Evolutionary conservation across 1,140 invertebrate species (phyloP), one percentile per base, ranked within the genome.

Genomic region (Drosophila jambulina): DNA sequence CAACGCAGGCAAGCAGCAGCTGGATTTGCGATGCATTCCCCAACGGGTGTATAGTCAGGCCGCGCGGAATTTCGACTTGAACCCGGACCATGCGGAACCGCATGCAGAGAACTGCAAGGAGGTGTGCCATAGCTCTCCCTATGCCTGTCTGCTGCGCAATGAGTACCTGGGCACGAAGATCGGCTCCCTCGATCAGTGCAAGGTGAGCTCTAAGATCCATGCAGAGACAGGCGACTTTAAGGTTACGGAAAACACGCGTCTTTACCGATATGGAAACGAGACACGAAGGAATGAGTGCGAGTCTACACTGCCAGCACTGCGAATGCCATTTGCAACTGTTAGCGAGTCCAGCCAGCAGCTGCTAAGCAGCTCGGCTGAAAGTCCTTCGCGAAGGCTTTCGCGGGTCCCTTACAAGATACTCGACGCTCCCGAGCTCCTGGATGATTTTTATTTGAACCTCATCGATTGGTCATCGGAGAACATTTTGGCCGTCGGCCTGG

Each of bases 391-490:
- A 60, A 99, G 99, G 94, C 99, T 99, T 75, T 98, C 98, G 1
- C 95, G 98, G 92, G 98, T 99, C 86, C 98, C 98, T 0, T 99
- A 99, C 93, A 99, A 99, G 94, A 83, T 99, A 8, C 94, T 99
- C 15, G 99, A 99, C 93, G 99, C 99, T 1, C 99, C 99, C 0
- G 99, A 99, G 93, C 93, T 99, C 17, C 98, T 99, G 93, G 99
- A 99, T 93, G 99, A 99, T 93, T 99, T 99, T 93, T 99, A 99
- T 93, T 93, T 99, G 27, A 99, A 99, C 93, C 94, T 99, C 48
- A 98, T 99, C 4, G 99, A 99, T 93, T 99, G 99, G 99, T 99
- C 98, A 1, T 98, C 98, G 12, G 97, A 98, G 93, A 99, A 99
- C 94, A 97, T 99, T 8, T 95, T 99, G 21, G 98, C 98, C 93